Percentiles rank a stretch among this genome's conserved stretches.
Evolutionary conservation across 1,140 invertebrate species (phyloP).

Genomic region (Tachypleus tridentatus): DNA sequence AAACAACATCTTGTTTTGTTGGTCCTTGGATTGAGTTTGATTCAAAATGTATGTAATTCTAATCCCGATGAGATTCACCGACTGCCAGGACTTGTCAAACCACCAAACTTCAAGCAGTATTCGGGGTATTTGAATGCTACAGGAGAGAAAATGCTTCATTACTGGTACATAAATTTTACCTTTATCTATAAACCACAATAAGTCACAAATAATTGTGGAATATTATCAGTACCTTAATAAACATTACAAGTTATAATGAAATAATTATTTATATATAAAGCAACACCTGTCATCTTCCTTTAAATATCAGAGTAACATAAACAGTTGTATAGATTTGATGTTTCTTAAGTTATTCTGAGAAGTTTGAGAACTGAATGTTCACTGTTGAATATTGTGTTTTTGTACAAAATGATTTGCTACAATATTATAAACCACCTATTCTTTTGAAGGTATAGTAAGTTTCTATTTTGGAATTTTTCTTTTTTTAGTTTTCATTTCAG

Average conservation of each 20-base stretch:
- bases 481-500: too few relatives aligned
- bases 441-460: too few relatives aligned
- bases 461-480: too few relatives aligned
- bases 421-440: too few relatives aligned
- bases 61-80: conserved; percentile 23
- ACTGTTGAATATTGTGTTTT: too few relatives aligned
- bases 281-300: background rate
- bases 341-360: background rate
- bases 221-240: background rate
- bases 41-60: too few relatives aligned
- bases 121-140: conserved; percentile 29
- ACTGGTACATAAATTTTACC: conserved; percentile 25
- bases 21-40: too few relatives aligned
- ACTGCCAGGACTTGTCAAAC: conserved; percentile 26
- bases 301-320: background rate
- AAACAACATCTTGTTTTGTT: too few relatives aligned
- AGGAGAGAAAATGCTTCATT: conserved; percentile 26
- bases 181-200: background rate
- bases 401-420: too few relatives aligned
- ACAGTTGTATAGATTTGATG: background rate
- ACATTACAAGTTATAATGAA: too few relatives aligned
- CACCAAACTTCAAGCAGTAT: conserved; percentile 26
- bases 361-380: too few relatives aligned
- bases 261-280: background rate
- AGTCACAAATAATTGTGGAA: background rate